phyloP scores from a whole-genome alignment of 2,797 vertebrate species.

The Rhinogobio ventralis region DNA sequence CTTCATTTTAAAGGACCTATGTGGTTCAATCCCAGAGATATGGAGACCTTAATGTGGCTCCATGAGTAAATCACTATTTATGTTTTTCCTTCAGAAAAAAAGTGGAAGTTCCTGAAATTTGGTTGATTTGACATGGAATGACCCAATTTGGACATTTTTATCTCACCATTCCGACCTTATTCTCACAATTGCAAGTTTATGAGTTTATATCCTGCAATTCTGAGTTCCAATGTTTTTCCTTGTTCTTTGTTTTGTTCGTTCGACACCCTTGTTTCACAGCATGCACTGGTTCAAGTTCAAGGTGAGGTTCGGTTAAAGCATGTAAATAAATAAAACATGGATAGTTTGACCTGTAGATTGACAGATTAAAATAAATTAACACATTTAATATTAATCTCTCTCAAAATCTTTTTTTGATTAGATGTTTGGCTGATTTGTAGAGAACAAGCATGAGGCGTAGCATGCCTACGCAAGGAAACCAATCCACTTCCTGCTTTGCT shows the following conservation, averaged over 20 bases:
- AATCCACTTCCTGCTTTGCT: conserved; percentile 26
- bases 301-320: background rate
- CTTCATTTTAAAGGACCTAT: too few species aligned
- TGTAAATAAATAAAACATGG: background rate
- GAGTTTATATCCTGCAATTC: background rate
- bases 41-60: too few species aligned
- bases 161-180: background rate
- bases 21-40: too few species aligned
- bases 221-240: background rate
- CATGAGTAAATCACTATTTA: too few species aligned
- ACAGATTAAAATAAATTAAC: background rate
- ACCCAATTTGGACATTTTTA: too few species aligned
- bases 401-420: background rate
- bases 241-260: background rate
- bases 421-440: background rate
- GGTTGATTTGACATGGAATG: too few species aligned
- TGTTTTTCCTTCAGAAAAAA: too few species aligned
- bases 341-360: background rate
- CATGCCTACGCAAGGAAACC: conserved; percentile 14
- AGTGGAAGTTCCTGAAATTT: too few species aligned
- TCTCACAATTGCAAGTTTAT: background rate
- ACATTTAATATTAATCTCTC: conserved; percentile 12
- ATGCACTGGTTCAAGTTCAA: background rate
- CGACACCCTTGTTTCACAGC: background rate
- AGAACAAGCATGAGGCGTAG: background rate